phyloP scores from a whole-genome alignment of 1,140 invertebrate genomes.

The Cherax quadricarinatus region DNA sequence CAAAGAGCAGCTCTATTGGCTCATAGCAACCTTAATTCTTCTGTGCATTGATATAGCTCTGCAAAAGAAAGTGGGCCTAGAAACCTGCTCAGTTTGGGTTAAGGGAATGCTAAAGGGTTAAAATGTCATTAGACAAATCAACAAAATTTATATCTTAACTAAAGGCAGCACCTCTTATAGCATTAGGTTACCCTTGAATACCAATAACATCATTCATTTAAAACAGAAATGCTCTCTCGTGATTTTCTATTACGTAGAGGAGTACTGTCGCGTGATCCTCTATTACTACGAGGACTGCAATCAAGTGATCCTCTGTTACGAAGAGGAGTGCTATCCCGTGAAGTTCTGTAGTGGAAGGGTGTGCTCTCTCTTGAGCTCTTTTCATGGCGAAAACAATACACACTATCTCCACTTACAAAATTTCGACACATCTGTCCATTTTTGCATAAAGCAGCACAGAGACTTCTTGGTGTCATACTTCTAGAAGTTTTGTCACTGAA shows the following conservation, averaged over 20 bases:
- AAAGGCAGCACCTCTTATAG: no score
- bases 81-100: no score
- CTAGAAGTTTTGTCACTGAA: neutral
- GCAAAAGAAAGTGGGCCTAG: no score
- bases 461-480: conserved; percentile 8
- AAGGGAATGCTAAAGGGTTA: no score
- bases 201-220: no score
- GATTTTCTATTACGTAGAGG: neutral
- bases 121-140: no score
- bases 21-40: no score
- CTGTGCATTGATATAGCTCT: no score
- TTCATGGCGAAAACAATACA: neutral
- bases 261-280: conserved; percentile 14
- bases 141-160: no score
- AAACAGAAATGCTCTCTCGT: neutral
- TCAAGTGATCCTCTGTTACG: neutral
- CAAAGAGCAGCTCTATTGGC: no score
- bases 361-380: conserved; percentile 9
- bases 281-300: neutral
- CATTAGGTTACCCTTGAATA: no score
- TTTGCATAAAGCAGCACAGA: conserved; percentile 24
- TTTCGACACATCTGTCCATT: conserved; percentile 42
- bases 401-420: neutral
- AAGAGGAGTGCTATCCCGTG: conserved; percentile 12
- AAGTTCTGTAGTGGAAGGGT: neutral